Evolutionary conservation across 2,797 vertebrate species (phyloP).

Genomic region (Xiphophorus birchmanni): DNA sequence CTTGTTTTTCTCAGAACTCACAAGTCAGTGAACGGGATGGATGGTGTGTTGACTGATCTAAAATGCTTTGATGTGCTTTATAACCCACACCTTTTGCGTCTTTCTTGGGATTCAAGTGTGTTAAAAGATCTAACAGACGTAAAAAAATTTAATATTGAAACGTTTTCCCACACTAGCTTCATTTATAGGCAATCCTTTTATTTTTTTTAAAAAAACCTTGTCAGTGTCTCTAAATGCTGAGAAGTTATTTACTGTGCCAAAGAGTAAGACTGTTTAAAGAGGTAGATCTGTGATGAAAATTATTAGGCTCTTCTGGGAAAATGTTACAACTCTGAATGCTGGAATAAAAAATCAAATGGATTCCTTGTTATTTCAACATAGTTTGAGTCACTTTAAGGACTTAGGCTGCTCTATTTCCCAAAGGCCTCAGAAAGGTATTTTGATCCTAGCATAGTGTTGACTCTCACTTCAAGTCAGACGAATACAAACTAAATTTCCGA

Average conservation of each 20-base stretch:
- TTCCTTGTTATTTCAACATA: neutral
- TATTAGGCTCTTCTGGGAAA: neutral
- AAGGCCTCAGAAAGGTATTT: neutral
- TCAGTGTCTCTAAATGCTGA: neutral
- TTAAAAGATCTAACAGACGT: slow-evolving; percentile 36
- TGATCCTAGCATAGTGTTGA: neutral
- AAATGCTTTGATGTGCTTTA: slow-evolving; percentile 30
- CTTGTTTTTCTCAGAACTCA: slow-evolving; percentile 3
- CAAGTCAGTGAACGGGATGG: neutral
- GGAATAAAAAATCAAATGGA: neutral
- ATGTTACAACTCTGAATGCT: neutral
- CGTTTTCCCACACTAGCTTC: slow-evolving; percentile 2
- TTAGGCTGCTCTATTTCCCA: neutral
- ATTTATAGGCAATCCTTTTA: neutral
- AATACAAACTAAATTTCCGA: neutral
- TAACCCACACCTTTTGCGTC: slow-evolving; percentile 16
- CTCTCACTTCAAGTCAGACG: neutral
- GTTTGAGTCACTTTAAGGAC: neutral
- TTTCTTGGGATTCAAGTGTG: slow-evolving; percentile 21
- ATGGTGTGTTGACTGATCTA: slow-evolving; percentile 7
- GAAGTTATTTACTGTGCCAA: neutral
- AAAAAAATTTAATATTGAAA: neutral
- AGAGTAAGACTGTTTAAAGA: neutral
- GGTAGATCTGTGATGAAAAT: neutral
- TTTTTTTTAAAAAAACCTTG: neutral